Base-by-base conservation (phyloP, 1,140 invertebrate species). In the Drosophila jambulina region DNA sequence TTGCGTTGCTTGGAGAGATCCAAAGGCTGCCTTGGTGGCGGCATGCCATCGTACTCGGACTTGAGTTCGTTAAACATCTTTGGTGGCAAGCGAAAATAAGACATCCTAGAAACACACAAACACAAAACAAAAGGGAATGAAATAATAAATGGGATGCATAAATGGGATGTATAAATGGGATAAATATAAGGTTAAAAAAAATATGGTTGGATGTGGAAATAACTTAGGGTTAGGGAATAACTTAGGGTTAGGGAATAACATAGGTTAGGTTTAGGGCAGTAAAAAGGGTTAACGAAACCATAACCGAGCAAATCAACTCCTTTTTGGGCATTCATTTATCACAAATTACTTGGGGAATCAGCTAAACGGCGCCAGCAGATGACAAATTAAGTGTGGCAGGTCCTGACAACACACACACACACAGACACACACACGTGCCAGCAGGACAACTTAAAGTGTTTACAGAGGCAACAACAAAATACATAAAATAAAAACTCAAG, bases 271-370 rank as follows among this genome's bases (percentile, higher is more conserved):
- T 56, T n/a, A 38, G 12, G 9, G 32, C 32, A 17, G 32, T 36
- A 10, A 36, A 54, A 36, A 25, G 29, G 38, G 19, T 58, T 43
- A 21, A 19, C n/a, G 13, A 38, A 45, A 53, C 40, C 23, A 61
- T 34, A 36, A 58, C 15, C 36, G 12, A 56, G 13, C 15, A 48
- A 60, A 61, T 17, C 29, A 53, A 23, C 32, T 19, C 23, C 12
- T 19, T 42, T n/a, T 9, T n/a, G 10, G 46, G 56, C 53, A 62
- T 77, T 77, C 34, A 77, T 81, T 82, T 74, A 60, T 72, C 80
- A 81, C 64, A 77, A 81, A 82, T 82, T 77, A 68, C 45, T 68
- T 40, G 71, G 57, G 61, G 45, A 81, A 59, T 62, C 62, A 78
- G 61, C 43, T 62, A 71, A 80, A 81, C 48, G 64, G 63, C 42